Evolutionary conservation across 2,113 vertebrate species (phyloP), one percentile per base, ranked within the genome.

Genomic region (Prinia subflava): DNA sequence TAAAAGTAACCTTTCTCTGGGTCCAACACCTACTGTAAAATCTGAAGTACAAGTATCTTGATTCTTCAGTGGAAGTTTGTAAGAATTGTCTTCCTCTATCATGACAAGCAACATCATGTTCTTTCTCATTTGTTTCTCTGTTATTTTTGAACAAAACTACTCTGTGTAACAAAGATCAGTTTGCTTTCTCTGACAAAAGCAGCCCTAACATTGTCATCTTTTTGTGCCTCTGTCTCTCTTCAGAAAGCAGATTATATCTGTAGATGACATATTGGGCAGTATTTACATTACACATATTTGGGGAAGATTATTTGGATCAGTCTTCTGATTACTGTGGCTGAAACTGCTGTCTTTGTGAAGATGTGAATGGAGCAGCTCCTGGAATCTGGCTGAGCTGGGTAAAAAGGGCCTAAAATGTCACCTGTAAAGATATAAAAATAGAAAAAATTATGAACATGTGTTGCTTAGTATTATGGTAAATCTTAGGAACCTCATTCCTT

Each of bases 351-450:
- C 92, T 97, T 98, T 33, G 97, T 97, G 46, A 98, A 98, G 23
- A 96, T 96, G 52, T 98, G 97, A 23, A 96, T 97, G 17, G 97
- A 98, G 13, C 97, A 98, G 5, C 96, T 94, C 98, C 98, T 13
- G 98, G 94, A 92, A 78, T 97, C 83, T 97, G 95, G 10, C 97
- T 98, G 19, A 98, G 79, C 19, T 97, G 94, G 47, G 49, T 98
- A 53, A 98, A 98, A 11, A 97, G 95, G 3, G 93, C 98, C 23
- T 98, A 97, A 94, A 98, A 98, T 14, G 94, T 98, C 22, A 98
- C 97, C 96, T 98, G 41, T 24, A 39, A n/a, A 78, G 6, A 52
- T 37, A 73, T 1, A 65, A 68, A 92, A 74, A 8, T 7, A 65
- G 44, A 30, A 63, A 63, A 68, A 69, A 41, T 2, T 2, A 49